A percentile compares a stretch with the other conserved stretches of the same genome.
phyloP scores from a whole-genome alignment of 2,888 invertebrate species.

The Drosophila subquinaria region DNA sequence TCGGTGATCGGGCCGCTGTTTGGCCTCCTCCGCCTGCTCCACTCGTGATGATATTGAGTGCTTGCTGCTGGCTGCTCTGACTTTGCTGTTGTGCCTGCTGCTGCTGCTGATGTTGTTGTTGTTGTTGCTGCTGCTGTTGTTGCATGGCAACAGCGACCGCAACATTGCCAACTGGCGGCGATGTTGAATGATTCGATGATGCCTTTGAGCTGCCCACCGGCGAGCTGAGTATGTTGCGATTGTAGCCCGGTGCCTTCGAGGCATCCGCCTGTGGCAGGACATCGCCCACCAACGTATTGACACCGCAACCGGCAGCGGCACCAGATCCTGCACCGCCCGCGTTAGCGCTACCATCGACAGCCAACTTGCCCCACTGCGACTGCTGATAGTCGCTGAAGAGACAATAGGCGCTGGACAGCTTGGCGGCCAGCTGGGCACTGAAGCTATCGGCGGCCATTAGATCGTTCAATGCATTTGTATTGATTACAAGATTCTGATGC shows the following conservation, averaged over 20 bases:
- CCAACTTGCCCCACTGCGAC: slow-evolving; percentile 86
- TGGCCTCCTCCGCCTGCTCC: slow-evolving; percentile 31
- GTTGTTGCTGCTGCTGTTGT: slow-evolving; percentile 49
- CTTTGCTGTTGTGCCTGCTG: slow-evolving; percentile 32
- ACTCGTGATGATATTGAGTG: slow-evolving; percentile 69
- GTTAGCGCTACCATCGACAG: slow-evolving; percentile 45
- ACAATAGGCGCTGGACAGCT: slow-evolving; percentile 90
- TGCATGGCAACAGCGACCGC: slow-evolving; percentile 27
- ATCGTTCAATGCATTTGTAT: slow-evolving; percentile 68
- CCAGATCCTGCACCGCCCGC: slow-evolving; percentile 62
- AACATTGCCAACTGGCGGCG: slow-evolving; percentile 85
- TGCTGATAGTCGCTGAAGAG: slow-evolving; percentile 91
- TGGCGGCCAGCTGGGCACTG: slow-evolving; percentile 80
- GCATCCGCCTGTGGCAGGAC: slow-evolving; percentile 90
- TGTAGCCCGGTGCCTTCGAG: slow-evolving; percentile 95
- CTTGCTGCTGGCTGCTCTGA: slow-evolving; percentile 45
- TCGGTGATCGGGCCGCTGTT: slow-evolving; percentile 72
- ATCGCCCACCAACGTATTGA: slow-evolving; percentile 77
- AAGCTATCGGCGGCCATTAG: slow-evolving; percentile 71
- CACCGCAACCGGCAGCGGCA: slow-evolving; percentile 53
- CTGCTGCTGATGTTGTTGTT: slow-evolving; percentile 24
- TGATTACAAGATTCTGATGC: slow-evolving; percentile 76
- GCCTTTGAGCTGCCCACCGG: slow-evolving; percentile 90
- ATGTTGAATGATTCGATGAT: slow-evolving; percentile 86
- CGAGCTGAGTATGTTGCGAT: slow-evolving; percentile 91